A percentile compares a stretch with the other conserved stretches of the same genome.
These are phyloP conservation scores for Phalloptychus januarius DNA, from an alignment of 2,797 vertebrate genomes.

Conservation along the genomic window DNA sequence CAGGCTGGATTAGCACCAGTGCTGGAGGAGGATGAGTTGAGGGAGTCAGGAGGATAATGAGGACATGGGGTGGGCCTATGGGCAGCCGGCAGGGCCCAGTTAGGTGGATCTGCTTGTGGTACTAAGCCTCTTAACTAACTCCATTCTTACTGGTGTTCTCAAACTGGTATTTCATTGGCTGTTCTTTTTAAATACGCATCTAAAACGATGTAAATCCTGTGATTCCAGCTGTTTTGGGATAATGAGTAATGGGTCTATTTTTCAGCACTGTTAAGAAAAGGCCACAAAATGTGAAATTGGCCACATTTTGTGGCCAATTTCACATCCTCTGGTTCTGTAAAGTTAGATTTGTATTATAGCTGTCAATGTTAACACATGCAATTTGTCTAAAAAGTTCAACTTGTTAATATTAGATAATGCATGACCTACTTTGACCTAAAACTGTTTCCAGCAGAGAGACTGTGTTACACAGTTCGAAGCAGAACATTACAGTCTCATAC, in stretches of 20 bases:
- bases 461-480: too few species aligned
- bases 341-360: neutral
- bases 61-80: conserved; percentile 59
- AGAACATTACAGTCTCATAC: too few species aligned
- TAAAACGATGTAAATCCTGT: conserved; percentile 53
- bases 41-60: conserved; percentile 73
- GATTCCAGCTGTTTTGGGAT: conserved; percentile 3
- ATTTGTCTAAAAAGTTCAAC: too few species aligned
- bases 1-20: conserved; percentile 63
- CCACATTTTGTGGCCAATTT: neutral
- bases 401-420: neutral
- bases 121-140: conserved; percentile 67
- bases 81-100: conserved; percentile 60
- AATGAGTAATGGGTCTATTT: neutral
- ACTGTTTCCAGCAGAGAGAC: too few species aligned
- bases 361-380: too few species aligned
- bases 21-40: conserved; percentile 60
- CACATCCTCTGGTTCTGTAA: neutral
- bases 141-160: conserved; percentile 47
- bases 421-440: too few species aligned
- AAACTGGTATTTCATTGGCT: conserved; percentile 39
- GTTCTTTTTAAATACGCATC: conserved; percentile 27
- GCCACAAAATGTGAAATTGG: too few species aligned
- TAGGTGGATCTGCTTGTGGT: conserved; percentile 64
- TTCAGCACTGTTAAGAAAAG: neutral